phyloP scores from a whole-genome alignment of 2,113 vertebrate species.

The Boulengeromyrus knoepffleri region DNA sequence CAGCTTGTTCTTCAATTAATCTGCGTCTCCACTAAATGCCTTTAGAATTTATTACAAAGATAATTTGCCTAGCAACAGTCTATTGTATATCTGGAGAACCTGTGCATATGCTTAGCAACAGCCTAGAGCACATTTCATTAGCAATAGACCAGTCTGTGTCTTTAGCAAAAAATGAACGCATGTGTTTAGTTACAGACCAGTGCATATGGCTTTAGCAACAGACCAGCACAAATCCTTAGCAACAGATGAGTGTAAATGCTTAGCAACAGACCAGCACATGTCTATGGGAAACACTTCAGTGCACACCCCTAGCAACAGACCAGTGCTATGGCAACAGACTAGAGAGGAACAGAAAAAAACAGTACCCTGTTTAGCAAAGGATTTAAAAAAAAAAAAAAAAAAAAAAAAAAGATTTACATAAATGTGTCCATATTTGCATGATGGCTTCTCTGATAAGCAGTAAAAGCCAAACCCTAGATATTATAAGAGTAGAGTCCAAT shows the following conservation, averaged over 20 bases:
- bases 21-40: neutral
- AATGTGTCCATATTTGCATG: neutral
- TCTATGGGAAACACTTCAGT: constrained; percentile 4
- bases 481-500: neutral
- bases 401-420: neutral
- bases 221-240: constrained; percentile 1
- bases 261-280: constrained; percentile 4
- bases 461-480: neutral
- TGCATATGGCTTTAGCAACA: constrained; percentile 10
- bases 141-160: neutral
- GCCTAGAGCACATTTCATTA: neutral
- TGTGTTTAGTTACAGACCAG: constrained; percentile 1
- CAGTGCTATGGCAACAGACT: constrained; percentile 1
- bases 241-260: constrained; percentile 9
- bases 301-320: constrained; percentile 10
- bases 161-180: neutral
- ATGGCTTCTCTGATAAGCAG: neutral
- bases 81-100: neutral
- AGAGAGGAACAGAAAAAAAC: neutral
- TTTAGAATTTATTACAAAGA: neutral
- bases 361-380: neutral
- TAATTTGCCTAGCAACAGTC: constrained; percentile 13
- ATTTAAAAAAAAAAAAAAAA: neutral
- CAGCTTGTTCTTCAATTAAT: neutral
- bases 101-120: constrained; percentile 4